Conservation (phyloP, 1,140 invertebrate genomes). For the Pomacea maculata region DNA sequence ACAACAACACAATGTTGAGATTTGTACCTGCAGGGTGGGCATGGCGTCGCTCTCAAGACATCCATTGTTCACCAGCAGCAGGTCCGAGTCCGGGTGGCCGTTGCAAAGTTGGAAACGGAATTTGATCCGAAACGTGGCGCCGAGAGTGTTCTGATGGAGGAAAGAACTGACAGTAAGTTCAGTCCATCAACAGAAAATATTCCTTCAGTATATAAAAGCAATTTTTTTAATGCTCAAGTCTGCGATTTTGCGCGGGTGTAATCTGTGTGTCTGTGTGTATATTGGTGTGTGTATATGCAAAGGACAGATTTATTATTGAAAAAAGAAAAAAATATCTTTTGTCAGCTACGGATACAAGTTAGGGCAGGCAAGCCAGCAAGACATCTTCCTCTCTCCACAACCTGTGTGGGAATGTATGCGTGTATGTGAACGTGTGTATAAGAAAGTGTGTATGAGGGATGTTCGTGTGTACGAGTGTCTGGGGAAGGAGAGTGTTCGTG, state of each 20-base stretch:
- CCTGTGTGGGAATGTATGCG: not conserved
- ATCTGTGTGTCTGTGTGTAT: too few species aligned
- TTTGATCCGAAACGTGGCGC: conserved; percentile 27
- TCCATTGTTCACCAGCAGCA: conserved; percentile 31
- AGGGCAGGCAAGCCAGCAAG: too few species aligned
- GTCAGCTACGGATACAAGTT: too few species aligned
- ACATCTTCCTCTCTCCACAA: too few species aligned
- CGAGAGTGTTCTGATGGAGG: conserved; percentile 13
- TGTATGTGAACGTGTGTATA: not conserved
- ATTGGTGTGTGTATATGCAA: not conserved
- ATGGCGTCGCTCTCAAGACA: conserved; percentile 20
- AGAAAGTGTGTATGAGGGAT: not conserved
- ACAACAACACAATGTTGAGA: not conserved
- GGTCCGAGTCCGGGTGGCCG: conserved; percentile 27
- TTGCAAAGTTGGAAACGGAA: conserved; percentile 34
- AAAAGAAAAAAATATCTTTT: not conserved
- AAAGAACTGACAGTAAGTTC: not conserved
- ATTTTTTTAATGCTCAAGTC: too few species aligned
- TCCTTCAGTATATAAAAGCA: too few species aligned
- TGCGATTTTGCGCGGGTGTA: too few species aligned
- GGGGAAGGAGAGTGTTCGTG: not conserved
- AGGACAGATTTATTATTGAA: not conserved
- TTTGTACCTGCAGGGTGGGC: not conserved
- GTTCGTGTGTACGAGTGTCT: too few species aligned
- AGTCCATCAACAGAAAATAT: too few species aligned